Percentiles rank a stretch among this genome's conserved stretches.
phyloP scores from a whole-genome alignment of 2,113 vertebrate genomes.

The Oxyruncus cristatus region DNA sequence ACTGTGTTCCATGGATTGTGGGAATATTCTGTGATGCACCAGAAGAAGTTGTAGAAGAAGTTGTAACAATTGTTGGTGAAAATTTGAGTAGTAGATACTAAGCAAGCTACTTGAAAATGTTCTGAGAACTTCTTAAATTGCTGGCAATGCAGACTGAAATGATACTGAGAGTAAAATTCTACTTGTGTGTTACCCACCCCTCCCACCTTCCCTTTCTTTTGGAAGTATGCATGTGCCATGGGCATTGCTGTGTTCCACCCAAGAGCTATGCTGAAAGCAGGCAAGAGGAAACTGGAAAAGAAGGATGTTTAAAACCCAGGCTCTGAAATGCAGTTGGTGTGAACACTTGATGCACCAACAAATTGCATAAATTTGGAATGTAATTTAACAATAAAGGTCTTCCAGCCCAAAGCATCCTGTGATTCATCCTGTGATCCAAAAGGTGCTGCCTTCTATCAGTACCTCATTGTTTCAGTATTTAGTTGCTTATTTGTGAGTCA shows the following conservation, averaged over 20 bases:
- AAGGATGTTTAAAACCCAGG: background rate
- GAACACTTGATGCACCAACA: background rate
- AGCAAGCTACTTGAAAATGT: background rate
- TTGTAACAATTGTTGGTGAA: background rate
- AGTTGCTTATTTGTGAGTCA: background rate
- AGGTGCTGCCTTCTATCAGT: background rate
- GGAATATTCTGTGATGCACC: background rate
- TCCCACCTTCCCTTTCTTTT: background rate
- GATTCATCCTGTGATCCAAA: background rate
- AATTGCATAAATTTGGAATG: no score
- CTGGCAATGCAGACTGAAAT: background rate
- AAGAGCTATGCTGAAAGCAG: background rate
- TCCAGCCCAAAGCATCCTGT: background rate
- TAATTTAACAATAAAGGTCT: background rate
- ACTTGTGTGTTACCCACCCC: background rate
- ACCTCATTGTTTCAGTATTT: background rate
- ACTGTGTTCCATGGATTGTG: background rate
- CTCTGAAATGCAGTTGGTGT: background rate
- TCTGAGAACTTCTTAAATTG: background rate
- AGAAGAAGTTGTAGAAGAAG: background rate
- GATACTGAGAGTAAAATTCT: background rate
- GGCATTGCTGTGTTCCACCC: background rate
- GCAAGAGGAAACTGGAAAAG: slow-evolving; percentile 2
- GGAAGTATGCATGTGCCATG: background rate
- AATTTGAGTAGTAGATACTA: background rate